Conservation (phyloP, 2,797 vertebrate species). For the Myiotriccus ornatus region DNA sequence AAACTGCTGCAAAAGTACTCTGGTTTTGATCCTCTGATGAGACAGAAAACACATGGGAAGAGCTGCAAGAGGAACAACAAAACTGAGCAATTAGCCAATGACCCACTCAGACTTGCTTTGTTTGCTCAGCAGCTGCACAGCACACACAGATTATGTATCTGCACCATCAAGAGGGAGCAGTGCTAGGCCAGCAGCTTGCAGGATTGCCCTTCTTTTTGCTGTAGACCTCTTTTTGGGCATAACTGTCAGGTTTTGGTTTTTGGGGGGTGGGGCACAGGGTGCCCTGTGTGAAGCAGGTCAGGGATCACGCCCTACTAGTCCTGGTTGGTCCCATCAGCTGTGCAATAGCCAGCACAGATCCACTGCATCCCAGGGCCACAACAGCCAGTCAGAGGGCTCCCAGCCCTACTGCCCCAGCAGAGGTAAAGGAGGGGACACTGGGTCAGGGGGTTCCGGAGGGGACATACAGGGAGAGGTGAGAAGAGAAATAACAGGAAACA, state of each 20-base stretch:
- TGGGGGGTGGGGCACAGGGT: too few relatives aligned
- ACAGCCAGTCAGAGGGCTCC: not conserved
- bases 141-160: not conserved
- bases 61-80: not conserved
- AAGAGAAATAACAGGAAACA: not conserved
- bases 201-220: not conserved
- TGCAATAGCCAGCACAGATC: not conserved
- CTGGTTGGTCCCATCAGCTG: fast-evolving
- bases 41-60: not conserved
- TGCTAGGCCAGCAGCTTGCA: not conserved
- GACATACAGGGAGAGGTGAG: not conserved
- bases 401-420: not conserved
- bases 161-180: not conserved
- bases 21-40: not conserved
- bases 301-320: not conserved
- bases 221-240: not conserved
- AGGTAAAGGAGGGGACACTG: not conserved
- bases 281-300: not conserved
- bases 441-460: not conserved
- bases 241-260: not conserved
- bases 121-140: not conserved
- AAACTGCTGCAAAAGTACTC: not conserved
- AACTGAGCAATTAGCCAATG: not conserved
- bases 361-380: not conserved
- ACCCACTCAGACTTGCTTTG: not conserved